These are phyloP conservation scores for Perithous albicinctus DNA, from an alignment of 2,888 invertebrate species.

Conservation along the genomic window DNA sequence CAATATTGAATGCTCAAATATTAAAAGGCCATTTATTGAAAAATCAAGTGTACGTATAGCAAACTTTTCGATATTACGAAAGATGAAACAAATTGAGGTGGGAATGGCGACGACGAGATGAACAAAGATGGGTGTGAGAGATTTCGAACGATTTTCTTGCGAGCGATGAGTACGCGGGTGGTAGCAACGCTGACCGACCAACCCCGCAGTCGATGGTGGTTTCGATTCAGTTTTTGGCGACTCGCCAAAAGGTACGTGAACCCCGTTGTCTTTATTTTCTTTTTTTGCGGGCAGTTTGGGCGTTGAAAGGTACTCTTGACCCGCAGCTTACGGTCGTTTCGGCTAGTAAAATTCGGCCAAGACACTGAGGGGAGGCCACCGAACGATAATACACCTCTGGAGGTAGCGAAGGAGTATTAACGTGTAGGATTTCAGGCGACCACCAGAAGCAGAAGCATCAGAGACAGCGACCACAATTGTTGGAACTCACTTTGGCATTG, in stretches of 20 bases:
- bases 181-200: slow-evolving; percentile 34
- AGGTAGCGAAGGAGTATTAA: slow-evolving; percentile 18
- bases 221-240: slow-evolving; percentile 72
- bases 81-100: slow-evolving; percentile 41
- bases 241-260: slow-evolving; percentile 64
- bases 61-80: background rate
- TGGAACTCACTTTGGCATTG: slow-evolving; percentile 54
- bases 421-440: slow-evolving; percentile 1
- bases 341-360: background rate
- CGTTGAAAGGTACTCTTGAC: slow-evolving; percentile 34
- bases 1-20: slow-evolving; percentile 11
- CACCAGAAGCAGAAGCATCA: slow-evolving; percentile 1
- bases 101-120: slow-evolving; percentile 31
- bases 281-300: slow-evolving; percentile 17
- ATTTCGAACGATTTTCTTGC: slow-evolving; percentile 41
- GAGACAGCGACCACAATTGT: slow-evolving; percentile 1
- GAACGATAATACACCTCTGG: slow-evolving; percentile 13
- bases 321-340: background rate
- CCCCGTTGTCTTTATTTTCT: slow-evolving; percentile 37
- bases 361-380: background rate
- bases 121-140: background rate
- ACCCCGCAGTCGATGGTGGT: slow-evolving; percentile 66
- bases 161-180: slow-evolving; percentile 9
- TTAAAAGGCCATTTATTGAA: background rate
- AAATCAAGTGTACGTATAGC: background rate